Evolutionary conservation across 2,888 invertebrate species (phyloP), one percentile per base, ranked within the genome.

Genomic region (Lepidochrysops patricia): DNA sequence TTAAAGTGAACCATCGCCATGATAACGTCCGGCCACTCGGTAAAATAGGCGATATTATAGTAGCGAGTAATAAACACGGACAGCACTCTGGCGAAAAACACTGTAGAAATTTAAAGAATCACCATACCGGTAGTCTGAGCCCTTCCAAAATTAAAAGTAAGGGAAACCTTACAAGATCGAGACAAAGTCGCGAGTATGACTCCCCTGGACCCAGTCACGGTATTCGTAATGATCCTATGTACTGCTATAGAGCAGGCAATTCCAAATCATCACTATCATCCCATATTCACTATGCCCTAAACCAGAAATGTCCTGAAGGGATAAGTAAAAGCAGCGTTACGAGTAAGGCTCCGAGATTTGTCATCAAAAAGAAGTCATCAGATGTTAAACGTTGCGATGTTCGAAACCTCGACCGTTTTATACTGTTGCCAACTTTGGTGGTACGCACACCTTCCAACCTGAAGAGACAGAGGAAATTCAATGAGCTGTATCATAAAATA

Each of bases 1-100:
- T 89, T 0, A 89, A 88, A 71, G 67, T 88, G 29, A 88, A 86
- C 64, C 82, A 87, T 64, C 75, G 87, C 4, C 84, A 87, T 61
- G 86, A 87, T 70, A 85, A 72, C 63, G 82, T 81, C 62, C 73
- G 82, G 62, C 73, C 84, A 2, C 64, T 87, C 5, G 89, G 89
- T 3, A 89, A 89, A 70, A 88, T 87, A 15, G 88, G 88, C 2
- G 88, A 87, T 67, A 86, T 89, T 13, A 88, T 89, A 57, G 89
- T 89, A 6, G 89, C 89, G 7, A 88, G 84, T 67, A 82, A 88
- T 62, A 87, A 88, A 68, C 79, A 82, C 60, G 80, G 70, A 57
- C 76, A 75, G 25, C 72, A 73, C 4, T 73, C 73, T 59, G 82
- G 81, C 4, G 70, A 70, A 34, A 79, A 83, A 23, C 9, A 12